These are phyloP conservation scores for Picathartes gymnocephalus DNA, from an alignment of 2,113 vertebrate species.

Conservation along the genomic window DNA sequence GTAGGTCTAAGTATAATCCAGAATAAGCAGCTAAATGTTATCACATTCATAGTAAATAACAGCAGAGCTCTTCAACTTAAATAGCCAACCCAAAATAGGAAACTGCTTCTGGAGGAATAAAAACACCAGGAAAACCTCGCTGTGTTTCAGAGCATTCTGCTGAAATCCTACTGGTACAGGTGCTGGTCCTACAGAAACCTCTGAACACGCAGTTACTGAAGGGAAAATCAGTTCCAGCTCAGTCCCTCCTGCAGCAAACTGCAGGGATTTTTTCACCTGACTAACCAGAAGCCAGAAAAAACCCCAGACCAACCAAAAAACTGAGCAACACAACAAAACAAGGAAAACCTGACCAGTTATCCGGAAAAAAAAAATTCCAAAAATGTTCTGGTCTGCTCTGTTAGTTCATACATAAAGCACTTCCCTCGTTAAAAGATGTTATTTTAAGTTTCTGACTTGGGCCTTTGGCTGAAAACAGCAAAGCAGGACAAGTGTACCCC, in stretches of 20 bases:
- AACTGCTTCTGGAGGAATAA: neutral
- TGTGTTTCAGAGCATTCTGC: neutral
- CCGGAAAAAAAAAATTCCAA: neutral
- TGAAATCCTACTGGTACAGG: neutral
- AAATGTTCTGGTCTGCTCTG: neutral
- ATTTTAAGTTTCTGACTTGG: neutral
- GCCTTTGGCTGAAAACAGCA: neutral
- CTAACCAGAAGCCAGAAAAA: neutral
- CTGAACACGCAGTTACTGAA: neutral
- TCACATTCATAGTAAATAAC: neutral
- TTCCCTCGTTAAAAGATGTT: neutral
- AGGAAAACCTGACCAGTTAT: neutral
- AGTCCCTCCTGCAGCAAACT: neutral
- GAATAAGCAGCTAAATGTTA: neutral
- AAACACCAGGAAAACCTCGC: neutral
- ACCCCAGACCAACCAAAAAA: neutral
- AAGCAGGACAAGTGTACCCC: neutral
- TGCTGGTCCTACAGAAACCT: neutral
- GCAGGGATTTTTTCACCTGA: neutral
- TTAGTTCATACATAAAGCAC: neutral
- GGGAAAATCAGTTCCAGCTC: neutral
- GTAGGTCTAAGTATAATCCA: neutral
- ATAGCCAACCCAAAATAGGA: neutral
- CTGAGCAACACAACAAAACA: neutral
- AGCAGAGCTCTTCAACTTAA: neutral